Base-by-base conservation (phyloP, 2,888 invertebrate species). In the Eilema depressum region DNA sequence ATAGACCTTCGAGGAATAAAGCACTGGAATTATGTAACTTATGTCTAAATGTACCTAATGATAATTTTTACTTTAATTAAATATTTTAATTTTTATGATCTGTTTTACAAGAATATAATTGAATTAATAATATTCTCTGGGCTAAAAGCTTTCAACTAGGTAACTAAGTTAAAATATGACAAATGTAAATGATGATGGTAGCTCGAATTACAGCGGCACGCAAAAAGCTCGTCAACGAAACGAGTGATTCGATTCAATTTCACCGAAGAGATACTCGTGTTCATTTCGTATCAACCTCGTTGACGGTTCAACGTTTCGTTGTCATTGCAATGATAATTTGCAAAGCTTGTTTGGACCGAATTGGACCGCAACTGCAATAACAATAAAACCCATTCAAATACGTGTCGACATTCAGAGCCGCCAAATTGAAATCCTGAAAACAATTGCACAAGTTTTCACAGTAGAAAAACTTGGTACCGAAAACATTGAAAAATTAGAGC, bases 401-500 rank as follows among this genome's bases (percentile, higher is more conserved):
- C 83, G 83, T 86, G 86, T 86, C 78, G 81, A 83, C 86, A 87
- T 85, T 85, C 84, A 85, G 85, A 85, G 77, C 81, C 79, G 77
- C 78, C 75, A 86, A 90, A 89, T 90, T 88, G 86, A 86, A 87
- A 86, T 85, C 84, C 82, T 82, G 81, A 84, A 88, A 89, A 86
- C 89, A 88, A 88, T 91, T 85, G 86, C 77, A 83, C 77, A 89
- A 88, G 85, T 86, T 87, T 83, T 81, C 80, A 82, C 84, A 82
- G 81, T 81, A 77, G 78, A 83, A 83, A 79, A 86, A 86, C 85
- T 81, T 83, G 82, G 76, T 70, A 81, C 81, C 83, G 83, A 85
- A 84, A 87, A 88, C 88, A 88, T 89, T 89, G 89, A 92, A 91
- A 92, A 92, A 92, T 92, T 92, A 89, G 89, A 90, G 84, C 80